Percentiles rank a stretch among this genome's conserved stretches.
Evolutionary conservation across 1,140 invertebrate species (phyloP).

Genomic region (Ips typographus): DNA sequence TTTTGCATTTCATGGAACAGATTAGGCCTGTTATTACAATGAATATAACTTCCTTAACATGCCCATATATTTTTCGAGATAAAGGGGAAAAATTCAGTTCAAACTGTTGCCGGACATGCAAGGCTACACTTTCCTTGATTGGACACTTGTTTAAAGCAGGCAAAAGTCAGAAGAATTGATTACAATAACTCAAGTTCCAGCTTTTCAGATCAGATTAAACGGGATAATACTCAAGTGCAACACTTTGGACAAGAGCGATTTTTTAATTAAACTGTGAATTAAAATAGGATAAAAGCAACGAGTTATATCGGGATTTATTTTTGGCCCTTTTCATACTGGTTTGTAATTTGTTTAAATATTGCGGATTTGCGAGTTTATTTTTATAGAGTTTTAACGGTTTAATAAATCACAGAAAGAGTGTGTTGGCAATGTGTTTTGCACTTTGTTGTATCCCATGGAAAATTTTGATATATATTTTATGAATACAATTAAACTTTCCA

Average conservation of each 20-base stretch:
- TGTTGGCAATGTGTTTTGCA: no score
- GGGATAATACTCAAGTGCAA: no score
- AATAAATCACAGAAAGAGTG: no score
- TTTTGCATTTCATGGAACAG: constrained; percentile 20
- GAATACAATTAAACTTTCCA: no score
- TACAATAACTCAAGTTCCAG: not conserved
- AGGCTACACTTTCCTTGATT: constrained; percentile 18
- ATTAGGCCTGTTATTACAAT: constrained; percentile 24
- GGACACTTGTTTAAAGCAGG: constrained; percentile 2
- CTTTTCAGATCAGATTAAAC: not conserved
- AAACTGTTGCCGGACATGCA: constrained; percentile 28
- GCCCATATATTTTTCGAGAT: constrained; percentile 19
- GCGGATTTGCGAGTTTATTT: not conserved
- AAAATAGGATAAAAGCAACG: constrained; percentile 1
- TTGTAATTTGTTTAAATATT: constrained; percentile 1
- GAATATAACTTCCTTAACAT: constrained; percentile 26
- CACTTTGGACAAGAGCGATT: not conserved
- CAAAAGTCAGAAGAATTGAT: not conserved
- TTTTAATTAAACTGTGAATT: constrained; percentile 14
- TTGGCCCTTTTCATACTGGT: not conserved
- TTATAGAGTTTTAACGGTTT: no score
- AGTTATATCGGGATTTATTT: constrained; percentile 9
- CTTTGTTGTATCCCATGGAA: no score
- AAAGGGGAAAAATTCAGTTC: constrained; percentile 13
- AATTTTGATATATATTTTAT: no score